Evolutionary conservation across 2,113 vertebrate species (phyloP).

Genomic region (Grus americana): DNA sequence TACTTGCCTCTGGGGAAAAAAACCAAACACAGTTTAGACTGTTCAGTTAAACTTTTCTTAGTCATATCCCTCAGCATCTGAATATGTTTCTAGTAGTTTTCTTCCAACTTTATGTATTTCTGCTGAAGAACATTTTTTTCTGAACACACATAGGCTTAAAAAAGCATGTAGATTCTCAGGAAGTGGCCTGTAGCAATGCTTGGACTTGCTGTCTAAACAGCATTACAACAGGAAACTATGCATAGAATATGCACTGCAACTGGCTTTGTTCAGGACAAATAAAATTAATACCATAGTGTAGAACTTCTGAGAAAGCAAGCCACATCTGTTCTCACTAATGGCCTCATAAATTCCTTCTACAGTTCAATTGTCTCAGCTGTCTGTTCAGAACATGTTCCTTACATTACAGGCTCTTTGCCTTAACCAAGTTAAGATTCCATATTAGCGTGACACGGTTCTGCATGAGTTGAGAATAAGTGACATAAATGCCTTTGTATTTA

Average conservation of each 20-base stretch:
- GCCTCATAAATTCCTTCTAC: not conserved
- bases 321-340: accelerated
- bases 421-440: not conserved
- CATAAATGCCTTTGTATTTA: not conserved
- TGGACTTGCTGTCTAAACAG: not conserved
- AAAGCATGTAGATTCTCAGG: not conserved
- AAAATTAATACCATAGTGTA: not conserved
- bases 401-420: not conserved
- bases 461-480: not conserved
- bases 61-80: not conserved
- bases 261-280: not conserved
- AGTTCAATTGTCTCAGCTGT: not conserved
- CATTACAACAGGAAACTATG: not conserved
- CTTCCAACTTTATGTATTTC: not conserved
- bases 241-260: not conserved
- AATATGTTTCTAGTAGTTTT: not conserved
- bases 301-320: not conserved
- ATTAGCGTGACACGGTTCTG: not conserved
- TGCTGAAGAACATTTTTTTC: not conserved
- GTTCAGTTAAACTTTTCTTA: not conserved
- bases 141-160: not conserved
- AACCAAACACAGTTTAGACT: not conserved
- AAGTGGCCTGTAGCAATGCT: not conserved
- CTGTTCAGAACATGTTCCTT: not conserved
- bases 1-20: not conserved